Conservation (phyloP, 1,140 invertebrate species). For the Palaemon carinicauda region DNA sequence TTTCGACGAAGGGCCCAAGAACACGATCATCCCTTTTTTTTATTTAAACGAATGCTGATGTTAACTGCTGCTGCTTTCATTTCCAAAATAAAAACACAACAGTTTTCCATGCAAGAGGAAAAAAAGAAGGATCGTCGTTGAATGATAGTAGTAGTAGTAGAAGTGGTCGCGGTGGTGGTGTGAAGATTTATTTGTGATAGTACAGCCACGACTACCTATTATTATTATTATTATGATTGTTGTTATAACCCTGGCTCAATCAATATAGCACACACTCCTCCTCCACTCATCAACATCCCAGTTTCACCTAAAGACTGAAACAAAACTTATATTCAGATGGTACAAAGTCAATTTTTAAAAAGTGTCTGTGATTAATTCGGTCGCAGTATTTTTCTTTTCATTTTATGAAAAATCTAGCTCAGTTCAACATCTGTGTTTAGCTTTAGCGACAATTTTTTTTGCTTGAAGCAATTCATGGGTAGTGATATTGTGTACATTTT, state of each 20-base stretch:
- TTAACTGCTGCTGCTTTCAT: no score
- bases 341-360: constrained; percentile 55
- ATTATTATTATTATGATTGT: background rate
- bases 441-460: constrained; percentile 51
- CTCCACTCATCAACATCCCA: background rate
- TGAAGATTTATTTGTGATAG: background rate
- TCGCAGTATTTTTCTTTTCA: constrained; percentile 53
- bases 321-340: constrained; percentile 52
- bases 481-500: constrained; percentile 51
- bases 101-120: background rate
- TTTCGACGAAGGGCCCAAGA: no score
- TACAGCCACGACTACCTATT: background rate
- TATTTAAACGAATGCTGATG: no score
- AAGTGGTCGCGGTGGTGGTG: background rate
- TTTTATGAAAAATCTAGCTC: constrained; percentile 53
- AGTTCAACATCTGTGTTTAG: constrained; percentile 52
- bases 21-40: no score
- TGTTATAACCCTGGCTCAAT: background rate
- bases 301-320: constrained; percentile 44
- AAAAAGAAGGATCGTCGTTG: background rate
- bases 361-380: constrained; percentile 57
- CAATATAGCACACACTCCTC: background rate
- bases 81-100: no score
- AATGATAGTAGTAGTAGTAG: background rate
- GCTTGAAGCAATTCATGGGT: constrained; percentile 55